Evolutionary conservation across 2,797 vertebrate genomes (phyloP).

Genomic region (Sebastolobus alascanus): DNA sequence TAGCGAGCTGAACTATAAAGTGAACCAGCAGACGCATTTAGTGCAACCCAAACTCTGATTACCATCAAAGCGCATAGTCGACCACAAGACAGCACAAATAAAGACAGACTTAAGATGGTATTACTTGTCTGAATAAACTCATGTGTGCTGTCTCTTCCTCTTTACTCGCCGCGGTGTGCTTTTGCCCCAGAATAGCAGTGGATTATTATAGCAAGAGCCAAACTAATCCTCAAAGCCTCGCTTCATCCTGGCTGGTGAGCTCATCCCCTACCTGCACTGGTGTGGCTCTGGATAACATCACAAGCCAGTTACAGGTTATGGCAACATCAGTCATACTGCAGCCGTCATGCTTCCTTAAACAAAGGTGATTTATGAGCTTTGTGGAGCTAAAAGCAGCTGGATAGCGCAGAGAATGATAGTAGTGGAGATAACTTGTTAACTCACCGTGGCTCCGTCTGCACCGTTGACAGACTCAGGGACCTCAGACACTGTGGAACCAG

Average conservation of each 20-base stretch:
- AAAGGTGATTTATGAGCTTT: conserved; percentile 30
- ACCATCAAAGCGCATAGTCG: conserved; percentile 34
- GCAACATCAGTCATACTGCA: conserved; percentile 39
- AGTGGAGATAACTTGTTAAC: conserved; percentile 55
- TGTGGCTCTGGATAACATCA: conserved; percentile 64
- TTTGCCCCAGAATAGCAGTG: conserved; percentile 75
- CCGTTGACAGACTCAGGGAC: conserved; percentile 43
- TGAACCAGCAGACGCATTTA: conserved; percentile 57
- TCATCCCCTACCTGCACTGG: conserved; percentile 71
- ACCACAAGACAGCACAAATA: conserved; percentile 44
- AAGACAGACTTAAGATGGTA: conserved; percentile 46
- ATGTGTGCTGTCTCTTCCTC: conserved; percentile 35
- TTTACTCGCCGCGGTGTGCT: conserved; percentile 28
- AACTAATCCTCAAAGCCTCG: conserved; percentile 79
- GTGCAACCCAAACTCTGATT: conserved; percentile 51
- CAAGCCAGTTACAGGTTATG: conserved; percentile 56
- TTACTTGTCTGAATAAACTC: conserved; percentile 49
- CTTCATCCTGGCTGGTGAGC: conserved; percentile 72
- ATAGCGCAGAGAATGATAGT: conserved; percentile 15
- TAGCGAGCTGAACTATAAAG: conserved; percentile 48
- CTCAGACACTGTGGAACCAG: conserved; percentile 76
- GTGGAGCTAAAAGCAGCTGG: conserved; percentile 12
- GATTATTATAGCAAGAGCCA: conserved; percentile 80
- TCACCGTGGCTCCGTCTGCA: conserved; percentile 63
- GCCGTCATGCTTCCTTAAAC: conserved; percentile 31